Evolutionary conservation across 2,797 vertebrate genomes (phyloP), one percentile per base, ranked within the genome.

Genomic region (Arremon brunneinucha): DNA sequence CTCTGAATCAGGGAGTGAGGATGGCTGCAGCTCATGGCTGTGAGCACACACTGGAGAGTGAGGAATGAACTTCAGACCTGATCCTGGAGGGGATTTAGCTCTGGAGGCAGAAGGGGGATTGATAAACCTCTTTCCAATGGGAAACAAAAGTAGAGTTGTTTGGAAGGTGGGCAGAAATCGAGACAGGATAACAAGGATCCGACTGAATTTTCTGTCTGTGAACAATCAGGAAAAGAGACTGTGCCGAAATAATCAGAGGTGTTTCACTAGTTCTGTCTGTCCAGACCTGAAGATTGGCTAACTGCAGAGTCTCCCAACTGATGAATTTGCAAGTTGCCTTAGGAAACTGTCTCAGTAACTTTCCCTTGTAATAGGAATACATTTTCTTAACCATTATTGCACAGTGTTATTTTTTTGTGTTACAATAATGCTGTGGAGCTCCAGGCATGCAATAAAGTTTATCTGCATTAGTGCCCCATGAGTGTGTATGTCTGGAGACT

Each of bases 11-110:
- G 30, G 24, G 22, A 81, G 24, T 0, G 0, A 86, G 62, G 69
- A 43, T 13, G 15, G 49, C 34, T 93, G 71, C 37, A 57, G 41
- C 6, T 21, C n/a, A 23, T 0, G 6, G 35, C 60, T 80, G 49
- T 1, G 3, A 70, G 28, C 2, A 1, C 14, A 8, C 2, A 1
- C 8, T 2, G 4, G 23, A 17, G 43, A 75, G 18, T 0, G 7
- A 87, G 63, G 65, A 81, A 84, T 2, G 3, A 43, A 68, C 13
- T 76, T 59, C 70, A 69, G 50, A 7, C 35, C 43, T 76, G 32
- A 79, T 50, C 30, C 22, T 69, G 43, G 20, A 41, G 22, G 32
- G 12, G 8, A 30, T 72, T 69, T 71, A 55, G 30, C 39, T 83
- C 67, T 32, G 35, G 39, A 55, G 22, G 37, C 3, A 65, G 23